Evolutionary conservation across 2,888 invertebrate species (phyloP), one percentile per base, ranked within the genome.

Genomic region (Caprella mutica): DNA sequence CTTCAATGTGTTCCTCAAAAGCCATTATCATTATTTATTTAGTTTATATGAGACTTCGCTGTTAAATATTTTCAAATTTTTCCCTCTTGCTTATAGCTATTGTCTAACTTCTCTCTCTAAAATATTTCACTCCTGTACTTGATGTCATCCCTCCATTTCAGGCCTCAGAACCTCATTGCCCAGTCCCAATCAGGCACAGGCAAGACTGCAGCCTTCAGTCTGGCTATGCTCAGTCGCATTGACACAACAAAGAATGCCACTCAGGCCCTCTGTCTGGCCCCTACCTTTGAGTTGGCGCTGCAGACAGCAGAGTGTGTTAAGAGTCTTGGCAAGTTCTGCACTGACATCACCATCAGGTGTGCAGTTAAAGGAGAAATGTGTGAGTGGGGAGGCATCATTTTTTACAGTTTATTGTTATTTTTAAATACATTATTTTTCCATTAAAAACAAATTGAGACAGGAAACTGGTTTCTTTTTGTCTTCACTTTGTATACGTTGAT

Each of bases 131-230:
- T n/a, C n/a, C n/a, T n/a, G n/a, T n/a, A n/a, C n/a, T n/a, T n/a
- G n/a, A n/a, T n/a, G n/a, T n/a, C n/a, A n/a, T n/a, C n/a, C n/a
- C n/a, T n/a, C n/a, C n/a, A n/a, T n/a, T 40, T n/a, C 56, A 65
- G 61, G 30, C 65, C 60, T 9, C 88, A 90, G 72, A 98, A 98
- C 74, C 85, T 99, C 84, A 97, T 98, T 69, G 98, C 98, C 3
- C 98, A 99, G 73, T 92, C 94, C 56, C 98, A 99, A 72, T 94
- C 93, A 44, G 98, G 98, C 60, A 99, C 98, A 54, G 98, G 98
- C 44, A 99, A 99, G 78, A 99, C 98, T 2, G 98, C 98, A 33
- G 96, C 98, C 5, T 98, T 99, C 77, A 89, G 93, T 14, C 76
- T 98, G 61, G 93, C 96, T 0, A 94, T 97, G 92, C 75, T 98